Evolutionary conservation across 2,888 invertebrate species (phyloP).

Genomic region (Ophion obscuratus): DNA sequence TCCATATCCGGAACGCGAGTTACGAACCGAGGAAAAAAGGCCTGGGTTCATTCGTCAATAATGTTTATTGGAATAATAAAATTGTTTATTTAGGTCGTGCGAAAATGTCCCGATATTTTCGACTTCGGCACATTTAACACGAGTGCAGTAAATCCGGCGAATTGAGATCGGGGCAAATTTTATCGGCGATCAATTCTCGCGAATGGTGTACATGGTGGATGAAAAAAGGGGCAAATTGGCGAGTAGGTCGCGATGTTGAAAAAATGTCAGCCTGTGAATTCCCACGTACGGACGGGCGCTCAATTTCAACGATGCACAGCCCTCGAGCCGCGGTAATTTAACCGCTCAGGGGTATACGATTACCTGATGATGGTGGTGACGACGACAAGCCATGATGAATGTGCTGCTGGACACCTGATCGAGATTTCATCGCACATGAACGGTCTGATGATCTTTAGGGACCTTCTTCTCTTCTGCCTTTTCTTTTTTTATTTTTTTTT

Average conservation of each 20-base stretch:
- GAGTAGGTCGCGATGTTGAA: neutral
- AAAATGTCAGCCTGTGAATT: slow-evolving; percentile 54
- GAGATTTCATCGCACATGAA: slow-evolving; percentile 67
- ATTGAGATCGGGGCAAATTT: neutral
- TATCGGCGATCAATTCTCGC: neutral
- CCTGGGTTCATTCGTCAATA: neutral
- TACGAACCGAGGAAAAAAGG: slow-evolving; percentile 9
- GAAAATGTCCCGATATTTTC: neutral
- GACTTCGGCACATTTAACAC: neutral
- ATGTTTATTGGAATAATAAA: neutral
- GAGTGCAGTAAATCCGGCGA: neutral
- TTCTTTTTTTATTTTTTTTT: neutral
- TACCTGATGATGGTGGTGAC: slow-evolving; percentile 61
- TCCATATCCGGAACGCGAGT: slow-evolving; percentile 5
- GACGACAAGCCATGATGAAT: slow-evolving; percentile 56
- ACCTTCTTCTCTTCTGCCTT: slow-evolving; percentile 28
- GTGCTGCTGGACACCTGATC: slow-evolving; percentile 30
- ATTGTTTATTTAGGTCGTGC: neutral
- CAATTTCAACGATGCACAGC: slow-evolving; percentile 56
- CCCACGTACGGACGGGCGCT: slow-evolving; percentile 66
- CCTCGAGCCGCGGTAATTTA: slow-evolving; percentile 66
- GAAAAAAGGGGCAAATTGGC: neutral
- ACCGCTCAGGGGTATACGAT: slow-evolving; percentile 68
- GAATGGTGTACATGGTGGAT: neutral
- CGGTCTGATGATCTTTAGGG: slow-evolving; percentile 65